These are phyloP conservation scores for Callospermophilus lateralis DNA, from an alignment of 2,113 vertebrate species.

Conservation along the genomic window DNA sequence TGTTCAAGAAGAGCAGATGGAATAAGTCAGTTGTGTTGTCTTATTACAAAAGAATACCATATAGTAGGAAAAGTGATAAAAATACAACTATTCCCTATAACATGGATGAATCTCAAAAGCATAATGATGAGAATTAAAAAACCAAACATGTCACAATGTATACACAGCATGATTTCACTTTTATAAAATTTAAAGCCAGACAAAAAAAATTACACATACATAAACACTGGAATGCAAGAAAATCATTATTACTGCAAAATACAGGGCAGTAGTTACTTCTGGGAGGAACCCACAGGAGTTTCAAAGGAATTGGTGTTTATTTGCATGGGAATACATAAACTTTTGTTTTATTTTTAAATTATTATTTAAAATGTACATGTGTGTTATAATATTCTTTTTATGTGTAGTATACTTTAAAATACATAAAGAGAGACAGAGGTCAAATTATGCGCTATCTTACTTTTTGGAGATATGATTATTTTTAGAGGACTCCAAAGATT, in stretches of 20 bases:
- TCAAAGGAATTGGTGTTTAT: not conserved
- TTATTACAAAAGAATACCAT: slow-evolving; percentile 6
- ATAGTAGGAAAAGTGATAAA: not conserved
- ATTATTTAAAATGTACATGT: not conserved
- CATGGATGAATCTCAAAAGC: not conserved
- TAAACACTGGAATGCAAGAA: not conserved
- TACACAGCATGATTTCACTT: not conserved
- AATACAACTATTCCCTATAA: not conserved
- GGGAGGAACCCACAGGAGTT: not conserved
- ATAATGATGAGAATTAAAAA: not conserved
- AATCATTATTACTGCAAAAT: slow-evolving; percentile 8
- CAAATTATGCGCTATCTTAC: not conserved
- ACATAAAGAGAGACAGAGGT: not conserved
- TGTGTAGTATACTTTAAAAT: not conserved
- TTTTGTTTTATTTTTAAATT: not conserved
- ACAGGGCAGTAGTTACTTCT: not conserved
- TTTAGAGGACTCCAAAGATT: slow-evolving; percentile 22
- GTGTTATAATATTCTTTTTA: not conserved
- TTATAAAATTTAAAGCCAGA: not conserved
- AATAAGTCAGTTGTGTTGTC: not conserved
- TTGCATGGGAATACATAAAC: not conserved
- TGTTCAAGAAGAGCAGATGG: not conserved
- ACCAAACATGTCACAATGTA: not conserved
- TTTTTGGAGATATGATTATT: not conserved
- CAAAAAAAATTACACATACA: not conserved